phyloP scores from a whole-genome alignment of 2,888 invertebrate species.

The Cephus pulcher region DNA sequence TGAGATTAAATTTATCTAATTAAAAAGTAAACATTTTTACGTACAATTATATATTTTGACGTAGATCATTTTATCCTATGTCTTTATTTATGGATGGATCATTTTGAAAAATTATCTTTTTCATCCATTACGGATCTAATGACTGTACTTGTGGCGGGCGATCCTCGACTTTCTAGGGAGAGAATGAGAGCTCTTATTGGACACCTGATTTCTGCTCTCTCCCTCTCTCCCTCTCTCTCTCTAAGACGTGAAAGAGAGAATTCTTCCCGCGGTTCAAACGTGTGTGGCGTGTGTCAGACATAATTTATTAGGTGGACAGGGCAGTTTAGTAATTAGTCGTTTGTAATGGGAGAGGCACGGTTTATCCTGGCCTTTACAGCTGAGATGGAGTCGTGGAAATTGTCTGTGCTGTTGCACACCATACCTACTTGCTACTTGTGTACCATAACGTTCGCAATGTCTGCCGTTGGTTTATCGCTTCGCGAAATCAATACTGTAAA shows the following conservation, averaged over 20 bases:
- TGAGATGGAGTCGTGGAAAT: slow-evolving; percentile 23
- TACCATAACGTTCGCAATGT: background rate
- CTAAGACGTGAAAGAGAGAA: background rate
- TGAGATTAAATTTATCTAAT: background rate
- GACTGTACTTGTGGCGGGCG: background rate
- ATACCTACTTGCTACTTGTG: background rate
- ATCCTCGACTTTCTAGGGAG: background rate
- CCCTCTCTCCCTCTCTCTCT: too few species aligned
- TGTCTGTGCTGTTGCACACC: background rate
- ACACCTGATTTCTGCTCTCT: background rate
- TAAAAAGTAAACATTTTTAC: background rate
- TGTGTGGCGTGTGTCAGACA: slow-evolving; percentile 33
- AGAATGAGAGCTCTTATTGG: background rate
- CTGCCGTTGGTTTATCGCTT: background rate
- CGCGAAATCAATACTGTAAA: slow-evolving; percentile 4
- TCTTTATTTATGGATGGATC: background rate
- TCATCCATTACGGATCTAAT: background rate
- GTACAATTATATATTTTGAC: background rate
- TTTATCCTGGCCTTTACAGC: background rate
- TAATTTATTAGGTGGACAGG: slow-evolving; percentile 47
- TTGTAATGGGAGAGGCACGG: slow-evolving; percentile 34
- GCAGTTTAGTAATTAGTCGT: slow-evolving; percentile 51
- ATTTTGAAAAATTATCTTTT: background rate
- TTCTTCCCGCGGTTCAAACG: slow-evolving; percentile 15
- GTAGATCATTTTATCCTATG: background rate